These are phyloP conservation scores for Pangasius sanitwongsei DNA, from an alignment of 2,797 vertebrate species.

Conservation along the genomic window DNA sequence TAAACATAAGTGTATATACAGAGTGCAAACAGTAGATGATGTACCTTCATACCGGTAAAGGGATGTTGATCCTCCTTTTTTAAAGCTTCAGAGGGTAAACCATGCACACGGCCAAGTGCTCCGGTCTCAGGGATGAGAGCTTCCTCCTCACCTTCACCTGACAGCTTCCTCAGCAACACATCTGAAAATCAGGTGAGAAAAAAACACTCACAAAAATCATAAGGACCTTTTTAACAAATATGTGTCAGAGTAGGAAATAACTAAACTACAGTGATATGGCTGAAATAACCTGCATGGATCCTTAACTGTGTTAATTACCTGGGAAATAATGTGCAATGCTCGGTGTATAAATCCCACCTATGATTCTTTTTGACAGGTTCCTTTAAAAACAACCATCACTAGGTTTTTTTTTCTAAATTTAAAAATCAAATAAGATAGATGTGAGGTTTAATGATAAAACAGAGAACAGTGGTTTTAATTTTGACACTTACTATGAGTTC, in stretches of 20 bases:
- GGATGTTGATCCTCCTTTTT: background rate
- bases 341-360: background rate
- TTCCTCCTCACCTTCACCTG: slow-evolving; percentile 70
- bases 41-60: background rate
- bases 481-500: background rate
- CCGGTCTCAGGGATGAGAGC: slow-evolving; percentile 61
- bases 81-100: slow-evolving; percentile 86
- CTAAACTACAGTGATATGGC: background rate
- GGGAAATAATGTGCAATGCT: background rate
- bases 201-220: background rate
- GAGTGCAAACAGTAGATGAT: background rate
- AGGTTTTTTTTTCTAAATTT: background rate
- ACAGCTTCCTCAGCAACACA: slow-evolving; percentile 71
- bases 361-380: background rate
- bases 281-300: background rate
- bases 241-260: background rate
- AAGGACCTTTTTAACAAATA: background rate
- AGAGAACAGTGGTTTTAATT: background rate
- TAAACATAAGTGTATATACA: background rate
- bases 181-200: slow-evolving; percentile 81
- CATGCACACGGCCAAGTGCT: slow-evolving; percentile 66
- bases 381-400: background rate
- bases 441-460: background rate
- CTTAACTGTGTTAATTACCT: background rate
- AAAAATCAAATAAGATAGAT: background rate